phyloP scores from a whole-genome alignment of 2,888 invertebrate genomes.

The Alcis repandata region DNA sequence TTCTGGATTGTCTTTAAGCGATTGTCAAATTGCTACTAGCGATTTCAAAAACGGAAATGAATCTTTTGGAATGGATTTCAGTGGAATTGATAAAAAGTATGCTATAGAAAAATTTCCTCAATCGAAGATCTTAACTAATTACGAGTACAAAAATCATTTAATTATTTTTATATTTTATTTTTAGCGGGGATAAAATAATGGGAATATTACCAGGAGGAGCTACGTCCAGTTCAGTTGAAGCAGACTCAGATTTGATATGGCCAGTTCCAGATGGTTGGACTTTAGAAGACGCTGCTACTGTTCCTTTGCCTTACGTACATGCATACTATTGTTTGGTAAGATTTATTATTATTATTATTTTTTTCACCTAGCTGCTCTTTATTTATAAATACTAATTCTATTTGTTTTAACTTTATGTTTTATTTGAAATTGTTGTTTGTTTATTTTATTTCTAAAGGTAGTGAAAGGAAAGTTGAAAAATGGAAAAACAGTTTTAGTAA shows the following conservation, averaged over 20 bases:
- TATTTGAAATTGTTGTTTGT: no score
- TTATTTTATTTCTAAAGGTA: constrained; percentile 45
- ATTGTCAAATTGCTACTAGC: constrained; percentile 52
- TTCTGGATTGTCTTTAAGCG: constrained; percentile 58
- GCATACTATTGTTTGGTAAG: constrained; percentile 69
- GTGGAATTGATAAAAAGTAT: constrained; percentile 63
- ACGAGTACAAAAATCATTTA: neutral
- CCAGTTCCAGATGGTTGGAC: constrained; percentile 89
- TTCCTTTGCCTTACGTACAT: constrained; percentile 88
- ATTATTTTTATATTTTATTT: neutral
- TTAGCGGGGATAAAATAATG: constrained; percentile 87
- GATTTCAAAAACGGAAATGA: constrained; percentile 27
- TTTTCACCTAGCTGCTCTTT: no score
- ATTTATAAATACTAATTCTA: no score
- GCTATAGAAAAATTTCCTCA: constrained; percentile 20
- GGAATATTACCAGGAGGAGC: constrained; percentile 85
- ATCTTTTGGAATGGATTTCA: constrained; percentile 64
- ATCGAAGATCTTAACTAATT: neutral
- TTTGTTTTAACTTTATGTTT: neutral
- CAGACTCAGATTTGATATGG: constrained; percentile 86
- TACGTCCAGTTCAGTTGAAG: constrained; percentile 84
- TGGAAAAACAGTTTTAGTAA: constrained; percentile 54
- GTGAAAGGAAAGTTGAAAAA: constrained; percentile 45
- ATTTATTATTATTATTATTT: neutral
- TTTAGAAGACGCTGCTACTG: constrained; percentile 90